Evolutionary conservation across 2,888 invertebrate genomes (phyloP), one percentile per base, ranked within the genome.

Genomic region (Anarsia innoxiella): DNA sequence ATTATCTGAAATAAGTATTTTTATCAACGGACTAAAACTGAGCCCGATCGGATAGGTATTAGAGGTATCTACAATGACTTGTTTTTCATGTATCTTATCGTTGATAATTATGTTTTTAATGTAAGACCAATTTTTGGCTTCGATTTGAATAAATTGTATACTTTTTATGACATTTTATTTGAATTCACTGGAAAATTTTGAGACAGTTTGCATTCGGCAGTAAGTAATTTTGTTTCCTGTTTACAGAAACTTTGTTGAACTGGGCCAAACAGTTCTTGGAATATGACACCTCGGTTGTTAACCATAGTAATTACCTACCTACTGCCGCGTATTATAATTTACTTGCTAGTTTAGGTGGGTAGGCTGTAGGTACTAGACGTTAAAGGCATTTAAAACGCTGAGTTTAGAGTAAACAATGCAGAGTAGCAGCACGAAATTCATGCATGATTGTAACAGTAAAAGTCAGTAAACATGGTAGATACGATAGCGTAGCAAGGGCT

Each of bases 351-450:
- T 27, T n/a, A 27, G 9, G 4, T 32, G 34, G 37, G 25, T 16
- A 31, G 31, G 27, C 35, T 39, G 19, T 12, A 31, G 9, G 19
- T 23, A 38, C 23, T 23, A 27, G 5, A 8, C 10, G 9, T 9
- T 14, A n/a, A n/a, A n/a, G n/a, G n/a, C n/a, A n/a, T n/a, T n/a
- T n/a, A n/a, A n/a, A n/a, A n/a, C n/a, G n/a, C n/a, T n/a, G n/a
- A n/a, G n/a, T n/a, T n/a, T n/a, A n/a, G 10, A 13, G 25, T 33
- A 25, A 33, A 23, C 31, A 32, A 2, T 11, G 15, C n/a, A 6
- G n/a, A n/a, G 23, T n/a, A 44, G 46, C 49, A 54, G 44, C 59
- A 59, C 56, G 58, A 52, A 54, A 59, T 54, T 49, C 50, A 49
- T 44, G 50, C 56, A 65, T 58, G 59, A 56, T 53, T 56, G 46